A percentile compares a stretch with the other conserved stretches of the same genome.
Conservation (phyloP, 2,113 vertebrate species). For the Misgurnus mizolepis region DNA sequence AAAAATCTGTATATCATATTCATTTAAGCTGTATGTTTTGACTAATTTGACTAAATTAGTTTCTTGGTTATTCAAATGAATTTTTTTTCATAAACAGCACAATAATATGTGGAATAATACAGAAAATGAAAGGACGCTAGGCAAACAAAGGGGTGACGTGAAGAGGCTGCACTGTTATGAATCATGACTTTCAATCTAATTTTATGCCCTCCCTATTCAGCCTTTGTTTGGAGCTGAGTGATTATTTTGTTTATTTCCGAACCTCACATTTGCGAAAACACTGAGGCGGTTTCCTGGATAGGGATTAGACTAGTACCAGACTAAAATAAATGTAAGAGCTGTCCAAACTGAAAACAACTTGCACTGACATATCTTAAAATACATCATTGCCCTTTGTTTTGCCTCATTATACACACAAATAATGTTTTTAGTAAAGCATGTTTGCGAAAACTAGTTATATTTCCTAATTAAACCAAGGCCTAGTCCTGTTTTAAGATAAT, state of each 20-base stretch:
- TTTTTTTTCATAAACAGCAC: conserved; percentile 8
- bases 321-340: too few relatives aligned
- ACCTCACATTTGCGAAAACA: not conserved
- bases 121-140: conserved; percentile 36
- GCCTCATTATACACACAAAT: too few relatives aligned
- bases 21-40: not conserved
- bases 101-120: conserved; percentile 8
- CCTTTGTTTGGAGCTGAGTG: not conserved
- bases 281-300: too few relatives aligned
- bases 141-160: not conserved
- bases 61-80: conserved; percentile 23
- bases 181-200: conserved; percentile 8
- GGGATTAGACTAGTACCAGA: too few relatives aligned
- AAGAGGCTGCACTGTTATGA: not conserved
- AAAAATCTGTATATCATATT: not conserved
- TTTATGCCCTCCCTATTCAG: not conserved
- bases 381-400: too few relatives aligned
- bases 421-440: too few relatives aligned
- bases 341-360: too few relatives aligned
- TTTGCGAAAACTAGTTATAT: too few relatives aligned
- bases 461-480: too few relatives aligned
- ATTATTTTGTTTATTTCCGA: conserved; percentile 17
- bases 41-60: conserved; percentile 1
- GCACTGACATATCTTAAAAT: too few relatives aligned
- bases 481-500: too few relatives aligned